phyloP scores from a whole-genome alignment of 2,797 vertebrate genomes.

The Notolepis coatsorum region DNA sequence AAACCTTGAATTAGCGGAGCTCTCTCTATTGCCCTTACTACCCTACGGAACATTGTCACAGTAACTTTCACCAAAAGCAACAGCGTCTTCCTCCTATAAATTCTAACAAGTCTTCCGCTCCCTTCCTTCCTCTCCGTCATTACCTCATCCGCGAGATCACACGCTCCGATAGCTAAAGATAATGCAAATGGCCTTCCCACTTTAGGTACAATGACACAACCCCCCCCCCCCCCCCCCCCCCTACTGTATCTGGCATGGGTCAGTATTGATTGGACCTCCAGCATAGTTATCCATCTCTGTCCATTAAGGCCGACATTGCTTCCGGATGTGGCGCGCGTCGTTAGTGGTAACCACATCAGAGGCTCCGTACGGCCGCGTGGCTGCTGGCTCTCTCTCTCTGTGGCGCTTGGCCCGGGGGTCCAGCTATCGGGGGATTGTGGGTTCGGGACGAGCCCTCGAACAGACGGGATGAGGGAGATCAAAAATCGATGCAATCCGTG shows the following conservation, averaged over 20 bases:
- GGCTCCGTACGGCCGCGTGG: slow-evolving; percentile 53
- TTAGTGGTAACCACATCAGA: slow-evolving; percentile 60
- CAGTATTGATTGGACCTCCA: slow-evolving; percentile 40
- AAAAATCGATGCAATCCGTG: too few species aligned
- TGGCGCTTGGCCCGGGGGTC: slow-evolving; percentile 67
- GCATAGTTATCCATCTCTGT: slow-evolving; percentile 62
- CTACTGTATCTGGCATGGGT: slow-evolving; percentile 43
- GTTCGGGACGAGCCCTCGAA: too few species aligned
- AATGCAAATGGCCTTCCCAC: slow-evolving; percentile 28
- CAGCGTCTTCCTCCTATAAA: slow-evolving; percentile 21
- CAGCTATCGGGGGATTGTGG: too few species aligned
- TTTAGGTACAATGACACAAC: slow-evolving; percentile 24
- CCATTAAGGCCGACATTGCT: slow-evolving; percentile 56
- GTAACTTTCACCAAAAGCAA: slow-evolving; percentile 9
- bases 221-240: neutral
- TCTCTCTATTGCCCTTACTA: neutral
- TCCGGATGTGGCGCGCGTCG: slow-evolving; percentile 66
- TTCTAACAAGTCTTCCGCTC: neutral
- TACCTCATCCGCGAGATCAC: slow-evolving; percentile 32
- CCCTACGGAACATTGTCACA: slow-evolving; percentile 26
- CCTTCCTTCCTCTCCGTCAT: slow-evolving; percentile 18
- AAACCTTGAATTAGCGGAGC: slow-evolving; percentile 18
- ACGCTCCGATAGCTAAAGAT: slow-evolving; percentile 8
- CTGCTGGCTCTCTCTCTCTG: slow-evolving; percentile 46
- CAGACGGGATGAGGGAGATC: too few species aligned